Base-by-base conservation (phyloP, 2,888 invertebrate species). In the Scrobipalpa atriplicella region DNA sequence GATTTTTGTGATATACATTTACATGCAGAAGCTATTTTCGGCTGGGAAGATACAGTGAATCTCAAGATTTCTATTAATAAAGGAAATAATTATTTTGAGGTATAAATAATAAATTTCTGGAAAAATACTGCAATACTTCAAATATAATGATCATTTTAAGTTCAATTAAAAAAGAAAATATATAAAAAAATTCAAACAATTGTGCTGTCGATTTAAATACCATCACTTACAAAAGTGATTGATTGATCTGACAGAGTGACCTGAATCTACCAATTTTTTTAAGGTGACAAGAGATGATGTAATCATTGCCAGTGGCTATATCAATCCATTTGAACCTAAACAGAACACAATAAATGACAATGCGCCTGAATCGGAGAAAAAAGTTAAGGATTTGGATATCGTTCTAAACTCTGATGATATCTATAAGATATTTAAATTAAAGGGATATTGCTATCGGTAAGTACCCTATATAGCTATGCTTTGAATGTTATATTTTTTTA, bases 41-140 rank as follows among this genome's bases (percentile, higher is more conserved):
- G 10, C 6, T 1, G n/a, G 1, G 62, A 62, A 39, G 41, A 41
- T 6, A n/a, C 36, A 1, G 16, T 36, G 8, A 16, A 38, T 19
- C 62, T 62, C 11, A 41, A 62, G 7, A 36, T 51, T 21, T 13
- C n/a, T 11, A 52, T 63, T 13, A 52, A 36, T 38, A 63, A 51
- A 18, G 63, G 63, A 51, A 52, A 52, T 29, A 18, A 58, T 11
- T 52, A 39, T 6, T 62, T 61, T 62, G 66, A 66, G 36, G 61
- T 61, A 29, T n/a, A n/a, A n/a, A n/a, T n/a, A n/a, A n/a, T n/a
- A n/a, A n/a, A n/a, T n/a, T n/a, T n/a, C n/a, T n/a, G n/a, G n/a
- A n/a, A n/a, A n/a, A n/a, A n/a, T n/a, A n/a, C n/a, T n/a, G n/a
- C n/a, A n/a, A n/a, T n/a, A n/a, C n/a, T n/a, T n/a, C n/a, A n/a